Base-by-base conservation (phyloP, 2,797 vertebrate species). In the Bradypodion ventrale region DNA sequence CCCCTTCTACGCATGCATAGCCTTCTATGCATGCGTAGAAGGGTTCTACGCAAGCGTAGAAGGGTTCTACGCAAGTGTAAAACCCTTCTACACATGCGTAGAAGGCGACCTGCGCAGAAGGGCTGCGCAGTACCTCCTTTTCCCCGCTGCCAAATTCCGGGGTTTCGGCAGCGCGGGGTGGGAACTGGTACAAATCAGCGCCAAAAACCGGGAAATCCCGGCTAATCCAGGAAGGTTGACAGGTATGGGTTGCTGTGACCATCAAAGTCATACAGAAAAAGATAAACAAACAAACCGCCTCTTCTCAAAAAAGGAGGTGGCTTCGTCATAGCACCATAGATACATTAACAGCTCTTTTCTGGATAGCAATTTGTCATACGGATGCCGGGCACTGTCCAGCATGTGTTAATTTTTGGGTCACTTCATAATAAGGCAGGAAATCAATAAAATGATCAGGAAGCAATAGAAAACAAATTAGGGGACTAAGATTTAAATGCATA, bases 361-460 rank as follows among this genome's bases (percentile, higher is more conserved):
- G 83, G 87, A 37, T 85, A 85, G 72, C 76, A 83, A 35, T 16
- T 27, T 83, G 82, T 85, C 83, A 85, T 90, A 92, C 92, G 91
- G 90, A 88, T 52, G 78, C 81, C 87, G 92, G 75, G 70, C 40
- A 40, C 40, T 89, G 88, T 84, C 72, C 27, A 16, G 84, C 83
- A 89, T 60, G 82, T 80, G 77, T 91, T 93, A 89, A 87, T 92
- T 88, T 90, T 37, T 75, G 79, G 82, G 88, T 87, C 73, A 82
- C 88, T 90, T 68, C 91, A 90, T 92, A 92, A 91, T 90, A 92
- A 89, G 92, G 73, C 84, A 70, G 23, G 76, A 75, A 49, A 62
- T 76, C 78, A 68, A 75, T 74, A 68, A 44, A 79, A 73, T 44
- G 23, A 23, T 80, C 13, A 85, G 49, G 32, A 75, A 85, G 59